Evolutionary conservation across 2,888 invertebrate species (phyloP).

Genomic region (Neria commutata): DNA sequence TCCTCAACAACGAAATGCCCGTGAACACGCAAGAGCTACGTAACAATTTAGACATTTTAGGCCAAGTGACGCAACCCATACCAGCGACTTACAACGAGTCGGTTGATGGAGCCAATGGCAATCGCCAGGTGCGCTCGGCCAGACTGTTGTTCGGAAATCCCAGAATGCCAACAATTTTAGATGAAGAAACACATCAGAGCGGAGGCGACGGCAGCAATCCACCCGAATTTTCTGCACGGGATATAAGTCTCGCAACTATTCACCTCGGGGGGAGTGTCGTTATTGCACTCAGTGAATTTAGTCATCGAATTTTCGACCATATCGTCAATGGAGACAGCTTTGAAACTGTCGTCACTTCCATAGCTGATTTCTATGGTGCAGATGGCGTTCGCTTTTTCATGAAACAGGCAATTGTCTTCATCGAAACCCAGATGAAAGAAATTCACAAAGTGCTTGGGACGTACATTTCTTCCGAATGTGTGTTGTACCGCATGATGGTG

Average conservation of each 20-base stretch:
- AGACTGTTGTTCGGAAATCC: constrained; percentile 7
- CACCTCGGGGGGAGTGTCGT: constrained; percentile 18
- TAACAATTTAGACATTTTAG: constrained; percentile 46
- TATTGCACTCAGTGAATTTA: constrained; percentile 24
- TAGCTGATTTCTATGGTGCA: constrained; percentile 28
- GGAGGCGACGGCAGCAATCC: constrained; percentile 7
- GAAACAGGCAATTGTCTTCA: constrained; percentile 35
- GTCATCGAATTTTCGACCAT: constrained; percentile 25
- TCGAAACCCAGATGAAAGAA: constrained; percentile 24
- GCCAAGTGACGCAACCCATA: constrained; percentile 42
- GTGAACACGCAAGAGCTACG: constrained; percentile 43
- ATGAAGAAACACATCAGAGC: constrained; percentile 12
- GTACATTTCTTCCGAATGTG: constrained; percentile 41
- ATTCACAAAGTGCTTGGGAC: constrained; percentile 29
- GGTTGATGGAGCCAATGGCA: neutral
- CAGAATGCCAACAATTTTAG: neutral
- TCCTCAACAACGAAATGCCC: constrained; percentile 49
- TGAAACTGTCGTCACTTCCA: constrained; percentile 27
- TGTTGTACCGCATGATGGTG: constrained; percentile 38
- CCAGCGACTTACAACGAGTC: constrained; percentile 32
- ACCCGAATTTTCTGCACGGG: constrained; percentile 25
- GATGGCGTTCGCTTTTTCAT: constrained; percentile 30
- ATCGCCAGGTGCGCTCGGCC: neutral
- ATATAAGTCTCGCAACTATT: constrained; percentile 26
- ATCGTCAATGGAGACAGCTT: constrained; percentile 39